Evolutionary conservation across 2,888 invertebrate species (phyloP).

Genomic region (Synanthedon myopaeformis): DNA sequence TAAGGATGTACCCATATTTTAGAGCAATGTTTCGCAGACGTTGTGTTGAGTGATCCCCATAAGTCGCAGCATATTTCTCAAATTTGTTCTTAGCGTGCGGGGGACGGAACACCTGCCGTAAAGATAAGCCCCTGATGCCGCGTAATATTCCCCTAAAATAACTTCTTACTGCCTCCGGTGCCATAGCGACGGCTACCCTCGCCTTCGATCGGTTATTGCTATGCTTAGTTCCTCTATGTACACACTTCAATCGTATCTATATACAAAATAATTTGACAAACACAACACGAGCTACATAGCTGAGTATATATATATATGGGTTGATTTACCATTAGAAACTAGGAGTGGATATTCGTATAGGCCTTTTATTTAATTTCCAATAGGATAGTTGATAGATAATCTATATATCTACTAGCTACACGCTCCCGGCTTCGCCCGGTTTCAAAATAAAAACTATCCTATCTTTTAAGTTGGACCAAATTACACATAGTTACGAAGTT

Average conservation of each 20-base stretch:
- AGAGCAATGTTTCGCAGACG: conserved; percentile 9
- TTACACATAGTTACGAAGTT: too few relatives aligned
- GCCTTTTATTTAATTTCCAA: too few relatives aligned
- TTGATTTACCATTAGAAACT: too few relatives aligned
- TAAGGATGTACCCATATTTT: too few relatives aligned
- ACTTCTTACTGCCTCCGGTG: conserved; percentile 68
- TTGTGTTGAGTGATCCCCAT: conserved; percentile 50
- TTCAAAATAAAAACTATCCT: too few relatives aligned
- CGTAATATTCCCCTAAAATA: conserved; percentile 68
- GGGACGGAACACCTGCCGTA: conserved; percentile 66
- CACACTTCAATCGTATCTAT: not conserved
- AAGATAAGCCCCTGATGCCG: conserved; percentile 66
- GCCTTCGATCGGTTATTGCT: conserved; percentile 21
- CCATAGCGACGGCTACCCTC: conserved; percentile 49
- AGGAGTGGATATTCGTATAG: too few relatives aligned
- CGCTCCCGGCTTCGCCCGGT: too few relatives aligned
- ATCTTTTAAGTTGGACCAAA: too few relatives aligned
- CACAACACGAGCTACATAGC: too few relatives aligned
- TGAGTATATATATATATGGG: too few relatives aligned
- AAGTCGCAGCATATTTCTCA: conserved; percentile 62
- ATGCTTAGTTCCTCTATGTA: conserved; percentile 2
- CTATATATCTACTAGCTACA: too few relatives aligned
- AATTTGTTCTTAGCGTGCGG: conserved; percentile 54
- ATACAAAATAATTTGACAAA: not conserved
- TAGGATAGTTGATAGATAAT: too few relatives aligned